phyloP scores from a whole-genome alignment of 2,888 invertebrate species.

The Oxyscelio sp. region DNA sequence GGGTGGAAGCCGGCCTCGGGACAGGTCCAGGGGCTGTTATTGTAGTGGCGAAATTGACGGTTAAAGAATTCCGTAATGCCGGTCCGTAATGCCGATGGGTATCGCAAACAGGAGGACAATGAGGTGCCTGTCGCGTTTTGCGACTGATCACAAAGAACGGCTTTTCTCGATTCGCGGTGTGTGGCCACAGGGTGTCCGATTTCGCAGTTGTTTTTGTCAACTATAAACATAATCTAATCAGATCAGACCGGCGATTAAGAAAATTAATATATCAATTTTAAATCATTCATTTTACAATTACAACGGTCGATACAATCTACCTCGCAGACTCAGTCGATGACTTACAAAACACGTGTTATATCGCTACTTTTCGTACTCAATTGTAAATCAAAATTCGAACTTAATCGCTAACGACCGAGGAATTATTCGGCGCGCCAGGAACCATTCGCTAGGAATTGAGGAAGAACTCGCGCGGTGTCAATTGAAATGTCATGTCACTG shows the following conservation, averaged over 20 bases:
- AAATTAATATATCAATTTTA: constrained; percentile 29
- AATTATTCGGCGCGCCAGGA: no score
- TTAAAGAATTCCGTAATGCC: constrained; percentile 86
- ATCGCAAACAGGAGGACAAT: constrained; percentile 79
- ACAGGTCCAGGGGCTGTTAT: constrained; percentile 79
- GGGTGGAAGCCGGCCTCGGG: no score
- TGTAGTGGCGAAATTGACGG: constrained; percentile 88
- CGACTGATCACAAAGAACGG: constrained; percentile 80
- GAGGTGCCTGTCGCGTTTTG: constrained; percentile 79
- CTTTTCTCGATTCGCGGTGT: constrained; percentile 56
- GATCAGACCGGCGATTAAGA: constrained; percentile 14
- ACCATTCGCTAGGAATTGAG: not conserved
- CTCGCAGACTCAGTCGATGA: no score
- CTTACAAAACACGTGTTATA: no score
- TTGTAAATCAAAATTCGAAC: no score
- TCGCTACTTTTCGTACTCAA: no score
- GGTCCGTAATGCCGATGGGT: constrained; percentile 79
- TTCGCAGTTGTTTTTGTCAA: constrained; percentile 81
- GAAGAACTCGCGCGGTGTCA: constrained; percentile 32
- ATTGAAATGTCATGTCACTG: constrained; percentile 59
- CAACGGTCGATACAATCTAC: no score
- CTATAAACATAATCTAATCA: constrained; percentile 48
- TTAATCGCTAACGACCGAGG: no score
- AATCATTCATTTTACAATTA: constrained; percentile 33
- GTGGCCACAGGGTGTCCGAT: constrained; percentile 79